Evolutionary conservation across 2,113 vertebrate genomes (phyloP).

Genomic region (Platichthys stellatus): DNA sequence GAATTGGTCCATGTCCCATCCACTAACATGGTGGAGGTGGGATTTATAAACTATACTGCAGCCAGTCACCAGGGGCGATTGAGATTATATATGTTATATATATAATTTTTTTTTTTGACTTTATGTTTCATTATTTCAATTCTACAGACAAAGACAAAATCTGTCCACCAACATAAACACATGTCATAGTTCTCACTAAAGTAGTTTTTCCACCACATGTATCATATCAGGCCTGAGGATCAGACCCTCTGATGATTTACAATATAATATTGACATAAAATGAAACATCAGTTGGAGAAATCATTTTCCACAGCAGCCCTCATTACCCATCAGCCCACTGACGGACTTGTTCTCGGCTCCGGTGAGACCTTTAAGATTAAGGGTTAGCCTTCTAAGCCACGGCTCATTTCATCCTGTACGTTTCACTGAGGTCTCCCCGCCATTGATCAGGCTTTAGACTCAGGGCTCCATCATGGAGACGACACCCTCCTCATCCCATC

Average conservation of each 20-base stretch:
- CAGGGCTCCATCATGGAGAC: constrained; percentile 1
- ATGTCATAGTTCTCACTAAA: no score
- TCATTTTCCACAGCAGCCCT: constrained; percentile 22
- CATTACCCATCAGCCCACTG: neutral
- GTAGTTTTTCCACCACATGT: no score
- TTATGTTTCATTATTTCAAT: no score
- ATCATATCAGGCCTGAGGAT: no score
- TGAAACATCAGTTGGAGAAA: constrained; percentile 22
- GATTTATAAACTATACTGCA: no score
- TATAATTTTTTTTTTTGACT: no score
- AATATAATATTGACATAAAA: constrained; percentile 15
- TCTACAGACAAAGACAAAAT: no score
- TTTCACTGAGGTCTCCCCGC: neutral
- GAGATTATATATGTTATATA: no score
- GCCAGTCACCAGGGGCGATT: no score
- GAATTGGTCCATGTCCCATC: no score
- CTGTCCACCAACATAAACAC: no score
- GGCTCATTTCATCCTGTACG: neutral
- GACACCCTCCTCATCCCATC: neutral
- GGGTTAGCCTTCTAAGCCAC: neutral
- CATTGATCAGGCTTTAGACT: constrained; percentile 31
- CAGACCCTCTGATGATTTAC: neutral
- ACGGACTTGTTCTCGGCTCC: constrained; percentile 9
- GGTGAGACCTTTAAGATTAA: constrained; percentile 14
- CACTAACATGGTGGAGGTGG: no score